Conservation (phyloP, 2,888 invertebrate species). For the Taenaris catops region DNA sequence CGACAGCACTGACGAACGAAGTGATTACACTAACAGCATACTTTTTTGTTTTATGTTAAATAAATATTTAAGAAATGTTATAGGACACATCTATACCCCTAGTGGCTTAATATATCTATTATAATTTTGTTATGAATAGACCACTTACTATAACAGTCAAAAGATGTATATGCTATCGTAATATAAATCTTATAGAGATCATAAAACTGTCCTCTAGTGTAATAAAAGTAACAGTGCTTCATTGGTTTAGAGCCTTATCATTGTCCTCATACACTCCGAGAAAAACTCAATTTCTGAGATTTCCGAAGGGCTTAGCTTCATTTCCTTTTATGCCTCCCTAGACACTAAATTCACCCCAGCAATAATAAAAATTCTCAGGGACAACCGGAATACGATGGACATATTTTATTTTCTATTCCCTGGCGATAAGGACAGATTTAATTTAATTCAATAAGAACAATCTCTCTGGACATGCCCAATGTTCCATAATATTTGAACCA, state of each 20-base stretch:
- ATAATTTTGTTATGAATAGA: no score
- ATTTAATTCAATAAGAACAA: neutral
- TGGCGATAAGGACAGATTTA: slow-evolving; percentile 1
- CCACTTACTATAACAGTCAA: no score
- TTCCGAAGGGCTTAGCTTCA: slow-evolving; percentile 79
- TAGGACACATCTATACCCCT: no score
- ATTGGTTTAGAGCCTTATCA: slow-evolving; percentile 58
- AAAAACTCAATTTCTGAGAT: slow-evolving; percentile 75
- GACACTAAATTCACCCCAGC: slow-evolving; percentile 72
- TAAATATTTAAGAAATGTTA: no score
- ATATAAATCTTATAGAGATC: slow-evolving; percentile 19
- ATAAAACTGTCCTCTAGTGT: slow-evolving; percentile 60
- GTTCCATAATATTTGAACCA: no score
- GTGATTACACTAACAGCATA: no score
- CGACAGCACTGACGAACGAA: no score
- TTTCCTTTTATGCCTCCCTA: slow-evolving; percentile 79
- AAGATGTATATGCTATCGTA: no score
- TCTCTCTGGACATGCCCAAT: no score
- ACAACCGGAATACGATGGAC: slow-evolving; percentile 29
- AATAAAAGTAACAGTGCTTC: slow-evolving; percentile 48
- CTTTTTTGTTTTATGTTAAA: no score
- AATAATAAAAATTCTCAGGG: slow-evolving; percentile 72
- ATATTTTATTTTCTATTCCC: slow-evolving; percentile 7
- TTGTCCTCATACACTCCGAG: slow-evolving; percentile 69
- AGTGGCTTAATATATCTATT: no score